phyloP scores from a whole-genome alignment of 2,797 vertebrate genomes.

The Lophotriccus pileatus region DNA sequence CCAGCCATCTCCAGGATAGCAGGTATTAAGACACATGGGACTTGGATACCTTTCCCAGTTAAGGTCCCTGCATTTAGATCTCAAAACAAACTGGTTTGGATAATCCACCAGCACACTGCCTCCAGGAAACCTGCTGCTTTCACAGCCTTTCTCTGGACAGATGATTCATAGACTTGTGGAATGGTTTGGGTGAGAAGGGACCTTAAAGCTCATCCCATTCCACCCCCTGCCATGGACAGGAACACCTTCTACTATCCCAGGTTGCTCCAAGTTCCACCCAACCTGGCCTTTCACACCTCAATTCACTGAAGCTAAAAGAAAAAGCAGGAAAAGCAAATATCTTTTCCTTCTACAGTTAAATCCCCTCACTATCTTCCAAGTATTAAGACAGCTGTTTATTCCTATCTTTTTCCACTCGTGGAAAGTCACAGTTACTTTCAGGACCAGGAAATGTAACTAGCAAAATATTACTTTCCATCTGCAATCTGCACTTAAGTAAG shows the following conservation, averaged over 20 bases:
- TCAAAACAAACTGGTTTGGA: background rate
- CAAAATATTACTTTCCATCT: background rate
- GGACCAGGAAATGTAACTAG: background rate
- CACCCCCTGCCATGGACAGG: background rate
- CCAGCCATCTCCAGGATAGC: background rate
- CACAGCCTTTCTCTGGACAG: background rate
- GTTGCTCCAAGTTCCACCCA: background rate
- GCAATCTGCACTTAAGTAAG: background rate
- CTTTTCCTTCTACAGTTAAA: background rate
- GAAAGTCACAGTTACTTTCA: background rate
- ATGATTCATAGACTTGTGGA: background rate
- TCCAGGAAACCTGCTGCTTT: background rate
- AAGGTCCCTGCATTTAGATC: background rate
- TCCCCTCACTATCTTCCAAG: background rate
- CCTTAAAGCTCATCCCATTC: background rate
- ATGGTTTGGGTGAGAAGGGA: background rate
- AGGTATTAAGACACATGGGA: background rate
- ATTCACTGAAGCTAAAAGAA: background rate
- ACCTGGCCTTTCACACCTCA: background rate
- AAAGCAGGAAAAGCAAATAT: background rate
- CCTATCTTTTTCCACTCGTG: background rate
- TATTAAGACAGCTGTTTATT: background rate
- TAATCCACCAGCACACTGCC: background rate
- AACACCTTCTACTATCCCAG: background rate
- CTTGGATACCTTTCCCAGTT: background rate